These are phyloP conservation scores for Hycleus cichorii DNA, from an alignment of 1,140 invertebrate species.

Conservation along the genomic window DNA sequence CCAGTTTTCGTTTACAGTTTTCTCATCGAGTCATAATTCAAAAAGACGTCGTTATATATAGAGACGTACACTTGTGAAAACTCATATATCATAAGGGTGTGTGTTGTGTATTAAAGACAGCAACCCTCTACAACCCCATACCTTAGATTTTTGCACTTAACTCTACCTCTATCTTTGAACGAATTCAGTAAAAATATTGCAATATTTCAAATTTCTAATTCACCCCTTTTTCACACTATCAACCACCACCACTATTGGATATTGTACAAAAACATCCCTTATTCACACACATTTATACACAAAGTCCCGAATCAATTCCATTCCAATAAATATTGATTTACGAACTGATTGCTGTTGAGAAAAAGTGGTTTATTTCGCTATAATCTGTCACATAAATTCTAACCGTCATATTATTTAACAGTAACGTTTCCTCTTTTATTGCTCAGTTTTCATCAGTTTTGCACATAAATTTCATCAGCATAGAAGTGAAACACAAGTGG, in stretches of 20 bases:
- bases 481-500: too few species aligned
- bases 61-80: conserved; percentile 31
- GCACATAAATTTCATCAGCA: too few species aligned
- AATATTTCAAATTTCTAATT: too few species aligned
- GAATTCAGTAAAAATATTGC: too few species aligned
- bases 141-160: neutral
- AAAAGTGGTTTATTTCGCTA: conserved; percentile 37
- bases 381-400: conserved; percentile 32
- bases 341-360: conserved; percentile 31
- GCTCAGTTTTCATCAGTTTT: too few species aligned
- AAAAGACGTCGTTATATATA: conserved; percentile 21
- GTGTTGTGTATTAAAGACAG: too few species aligned
- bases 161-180: too few species aligned
- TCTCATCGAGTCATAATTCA: conserved; percentile 17
- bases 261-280: conserved; percentile 35
- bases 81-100: conserved; percentile 23
- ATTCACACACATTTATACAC: conserved; percentile 7
- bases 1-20: too few species aligned
- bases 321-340: conserved; percentile 38
- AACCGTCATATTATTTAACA: too few species aligned
- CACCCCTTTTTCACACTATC: too few species aligned
- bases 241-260: conserved; percentile 5
- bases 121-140: neutral
- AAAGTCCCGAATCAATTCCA: conserved; percentile 32
- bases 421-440: too few species aligned